Evolutionary conservation across 2,113 vertebrate genomes (phyloP), one percentile per base, ranked within the genome.

Genomic region (Callipepla squamata): DNA sequence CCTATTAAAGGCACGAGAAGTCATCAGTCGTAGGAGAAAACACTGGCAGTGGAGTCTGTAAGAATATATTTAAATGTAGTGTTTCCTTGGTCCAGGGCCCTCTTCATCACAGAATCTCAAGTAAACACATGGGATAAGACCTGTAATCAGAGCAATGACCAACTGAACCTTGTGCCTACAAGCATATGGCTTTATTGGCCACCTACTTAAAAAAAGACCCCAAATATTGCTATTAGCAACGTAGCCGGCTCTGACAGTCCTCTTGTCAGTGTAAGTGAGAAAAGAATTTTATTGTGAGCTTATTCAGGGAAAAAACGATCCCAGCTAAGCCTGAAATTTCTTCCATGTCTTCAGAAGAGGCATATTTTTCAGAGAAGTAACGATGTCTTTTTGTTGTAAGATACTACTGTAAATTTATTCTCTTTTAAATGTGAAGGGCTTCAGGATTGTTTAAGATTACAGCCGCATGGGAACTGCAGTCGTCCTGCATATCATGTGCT

Each of bases 401-500:
- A 53, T 95, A 58, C 80, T 93, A 15, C 65, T 83, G 62, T 62
- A 34, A 44, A 50, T 13, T 68, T 75, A 59, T 3, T 7, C 34
- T 83, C 34, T 81, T 89, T 59, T 78, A 93, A 94, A 66, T 79
- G 81, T 59, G 63, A 75, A 86, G 57, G 59, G n/a, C 80, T 77
- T 94, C 6, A 25, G 86, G 79, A 44, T 80, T 87, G 78, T 53
- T 93, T 80, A 68, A 81, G 26, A 36, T 79, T 84, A 75, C 58
- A 90, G 61, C 86, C 1, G 16, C 79, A 9, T 69, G 44, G 82
- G 92, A 95, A 78, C 13, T 48, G 67, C 74, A 78, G 69, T 88
- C n/a, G 66, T 90, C 34, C 68, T 91, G 48, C 59, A 68, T 90
- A 78, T 96, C 94, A 81, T 97, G 92, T 85, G 95, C 92, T 95